Percentiles rank a stretch among this genome's conserved stretches.
phyloP scores from a whole-genome alignment of 2,888 invertebrate genomes.

The Athetis lepigone region DNA sequence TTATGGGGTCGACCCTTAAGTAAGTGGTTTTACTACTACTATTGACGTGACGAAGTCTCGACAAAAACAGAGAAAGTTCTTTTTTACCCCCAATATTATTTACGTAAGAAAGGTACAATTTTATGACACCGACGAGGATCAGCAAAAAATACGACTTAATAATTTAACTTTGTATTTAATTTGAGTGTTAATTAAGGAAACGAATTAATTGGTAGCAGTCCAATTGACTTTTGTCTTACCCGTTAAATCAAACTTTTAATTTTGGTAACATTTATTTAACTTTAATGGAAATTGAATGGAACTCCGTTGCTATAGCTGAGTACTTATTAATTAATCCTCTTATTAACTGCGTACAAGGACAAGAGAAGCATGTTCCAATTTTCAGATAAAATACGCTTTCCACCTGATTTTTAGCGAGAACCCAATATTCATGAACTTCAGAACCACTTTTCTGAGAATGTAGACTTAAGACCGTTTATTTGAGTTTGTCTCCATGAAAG shows the following conservation, averaged over 20 bases:
- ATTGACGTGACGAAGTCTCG: conserved; percentile 31
- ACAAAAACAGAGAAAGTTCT: conserved; percentile 40
- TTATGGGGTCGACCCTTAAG: conserved; percentile 60
- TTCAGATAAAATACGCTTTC: not conserved
- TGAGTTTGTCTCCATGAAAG: too few relatives aligned
- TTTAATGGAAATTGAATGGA: conserved; percentile 5
- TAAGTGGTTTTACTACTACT: conserved; percentile 51
- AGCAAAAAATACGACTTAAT: not conserved
- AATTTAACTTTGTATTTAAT: conserved; percentile 15
- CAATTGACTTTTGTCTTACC: conserved; percentile 1
- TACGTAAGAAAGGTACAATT: conserved; percentile 3
- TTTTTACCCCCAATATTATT: conserved; percentile 23
- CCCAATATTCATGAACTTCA: not conserved
- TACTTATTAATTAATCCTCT: conserved; percentile 4
- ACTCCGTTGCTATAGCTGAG: not conserved
- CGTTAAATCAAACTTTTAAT: conserved; percentile 2
- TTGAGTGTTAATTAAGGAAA: not conserved
- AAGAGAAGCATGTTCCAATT: not conserved
- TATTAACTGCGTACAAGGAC: conserved; percentile 16
- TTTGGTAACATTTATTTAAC: not conserved
- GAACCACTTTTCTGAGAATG: too few relatives aligned
- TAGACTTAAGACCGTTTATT: too few relatives aligned
- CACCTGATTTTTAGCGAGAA: not conserved
- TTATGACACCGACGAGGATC: conserved; percentile 7
- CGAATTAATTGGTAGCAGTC: conserved; percentile 19